phyloP scores from a whole-genome alignment of 2,113 vertebrate species.

The Montifringilla adamsi region DNA sequence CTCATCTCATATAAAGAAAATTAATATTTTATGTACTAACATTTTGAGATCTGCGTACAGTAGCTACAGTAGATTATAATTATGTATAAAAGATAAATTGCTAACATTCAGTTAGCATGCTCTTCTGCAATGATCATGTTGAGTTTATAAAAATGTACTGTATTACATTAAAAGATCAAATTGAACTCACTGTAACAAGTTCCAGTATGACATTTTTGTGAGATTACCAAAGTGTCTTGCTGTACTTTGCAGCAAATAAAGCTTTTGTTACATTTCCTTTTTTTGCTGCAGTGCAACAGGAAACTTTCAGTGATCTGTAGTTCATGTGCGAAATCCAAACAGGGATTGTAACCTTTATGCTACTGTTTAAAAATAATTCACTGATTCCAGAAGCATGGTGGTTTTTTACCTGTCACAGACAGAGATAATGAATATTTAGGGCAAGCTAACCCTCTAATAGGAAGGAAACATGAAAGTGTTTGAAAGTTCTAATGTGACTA shows the following conservation, averaged over 20 bases:
- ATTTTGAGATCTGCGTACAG: slow-evolving; percentile 68
- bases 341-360: slow-evolving; percentile 10
- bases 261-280: slow-evolving; percentile 9
- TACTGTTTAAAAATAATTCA: slow-evolving; percentile 23
- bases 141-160: slow-evolving; percentile 72
- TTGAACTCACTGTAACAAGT: slow-evolving; percentile 66
- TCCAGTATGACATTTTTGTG: slow-evolving; percentile 66
- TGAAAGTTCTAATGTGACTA: background rate
- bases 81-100: slow-evolving; percentile 67
- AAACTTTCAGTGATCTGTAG: slow-evolving; percentile 60
- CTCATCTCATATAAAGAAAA: slow-evolving; percentile 66
- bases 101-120: slow-evolving; percentile 70
- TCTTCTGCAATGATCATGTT: slow-evolving; percentile 68
- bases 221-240: slow-evolving; percentile 60
- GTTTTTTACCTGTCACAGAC: background rate
- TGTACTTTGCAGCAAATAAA: slow-evolving; percentile 54
- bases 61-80: slow-evolving; percentile 69
- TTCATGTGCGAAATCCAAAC: slow-evolving; percentile 45
- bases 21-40: slow-evolving; percentile 73
- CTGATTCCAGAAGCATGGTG: slow-evolving; percentile 19
- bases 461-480: background rate
- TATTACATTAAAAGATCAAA: slow-evolving; percentile 72
- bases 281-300: slow-evolving; percentile 67
- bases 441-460: background rate
- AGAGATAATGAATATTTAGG: slow-evolving; percentile 27